phyloP scores from a whole-genome alignment of 2,113 vertebrate genomes.

The Galbula dea region DNA sequence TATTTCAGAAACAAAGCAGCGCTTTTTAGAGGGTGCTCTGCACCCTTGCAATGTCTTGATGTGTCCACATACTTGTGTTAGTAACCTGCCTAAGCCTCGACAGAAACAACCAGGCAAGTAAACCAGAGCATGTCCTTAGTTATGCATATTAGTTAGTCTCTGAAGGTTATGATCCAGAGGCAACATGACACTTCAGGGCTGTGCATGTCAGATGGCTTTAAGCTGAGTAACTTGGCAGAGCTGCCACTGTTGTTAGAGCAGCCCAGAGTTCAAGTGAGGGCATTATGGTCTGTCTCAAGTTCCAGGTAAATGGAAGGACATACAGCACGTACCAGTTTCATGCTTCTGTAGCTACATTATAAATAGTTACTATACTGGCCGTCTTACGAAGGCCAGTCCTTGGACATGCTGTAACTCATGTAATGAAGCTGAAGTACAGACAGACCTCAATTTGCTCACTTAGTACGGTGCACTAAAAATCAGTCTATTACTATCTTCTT shows the following conservation, averaged over 20 bases:
- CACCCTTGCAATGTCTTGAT: conserved; percentile 95
- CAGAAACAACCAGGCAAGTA: conserved; percentile 92
- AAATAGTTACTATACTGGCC: not conserved
- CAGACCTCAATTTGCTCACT: not conserved
- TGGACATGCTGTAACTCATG: not conserved
- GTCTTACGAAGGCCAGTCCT: not conserved
- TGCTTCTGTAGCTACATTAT: not conserved
- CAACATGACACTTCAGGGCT: not conserved
- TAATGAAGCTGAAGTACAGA: not conserved
- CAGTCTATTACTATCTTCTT: not conserved
- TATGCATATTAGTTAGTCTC: not conserved
- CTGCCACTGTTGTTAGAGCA: not conserved
- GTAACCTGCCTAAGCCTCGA: conserved; percentile 93
- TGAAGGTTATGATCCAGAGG: not conserved
- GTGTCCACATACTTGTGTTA: conserved; percentile 95
- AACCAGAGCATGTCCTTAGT: rapidly evolving
- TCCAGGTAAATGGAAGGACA: not conserved
- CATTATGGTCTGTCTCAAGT: not conserved
- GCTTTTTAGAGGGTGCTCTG: conserved; percentile 90
- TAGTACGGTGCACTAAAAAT: too few relatives aligned
- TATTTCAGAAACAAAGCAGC: conserved; percentile 93
- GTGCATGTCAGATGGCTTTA: not conserved
- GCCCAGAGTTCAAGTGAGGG: not conserved
- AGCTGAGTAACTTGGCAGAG: not conserved
- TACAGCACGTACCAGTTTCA: not conserved